Conservation (phyloP, 2,888 invertebrate species). For the Arge pagana region DNA sequence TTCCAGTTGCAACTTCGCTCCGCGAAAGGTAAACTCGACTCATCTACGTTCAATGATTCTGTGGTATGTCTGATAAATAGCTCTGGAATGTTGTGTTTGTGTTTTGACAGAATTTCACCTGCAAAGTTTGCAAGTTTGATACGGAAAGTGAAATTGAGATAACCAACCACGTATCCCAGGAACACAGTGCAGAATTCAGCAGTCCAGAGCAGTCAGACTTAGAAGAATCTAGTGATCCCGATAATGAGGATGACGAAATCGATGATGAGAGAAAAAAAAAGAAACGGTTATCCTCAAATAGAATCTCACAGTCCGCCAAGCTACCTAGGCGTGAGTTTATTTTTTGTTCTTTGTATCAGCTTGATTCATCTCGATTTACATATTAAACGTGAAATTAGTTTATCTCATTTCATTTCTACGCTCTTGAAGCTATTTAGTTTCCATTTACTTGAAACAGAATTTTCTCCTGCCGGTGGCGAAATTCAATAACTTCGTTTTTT, state of each 20-base stretch:
- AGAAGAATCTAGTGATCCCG: conserved; percentile 27
- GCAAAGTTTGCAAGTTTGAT: conserved; percentile 48
- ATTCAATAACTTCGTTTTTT: too few species aligned
- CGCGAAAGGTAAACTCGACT: conserved; percentile 23
- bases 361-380: too few species aligned
- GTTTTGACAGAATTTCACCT: conserved; percentile 41
- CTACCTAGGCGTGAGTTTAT: too few species aligned
- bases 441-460: too few species aligned
- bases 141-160: conserved; percentile 39
- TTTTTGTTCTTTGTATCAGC: too few species aligned
- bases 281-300: too few species aligned
- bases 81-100: neutral
- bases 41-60: neutral
- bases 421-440: too few species aligned
- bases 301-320: too few species aligned
- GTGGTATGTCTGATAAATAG: too few species aligned
- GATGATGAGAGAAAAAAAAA: neutral
- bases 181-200: conserved; percentile 37
- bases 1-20: conserved; percentile 42
- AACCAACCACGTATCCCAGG: conserved; percentile 40
- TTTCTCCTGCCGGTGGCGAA: too few species aligned
- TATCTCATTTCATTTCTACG: too few species aligned
- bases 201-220: conserved; percentile 28
- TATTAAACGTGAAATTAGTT: too few species aligned
- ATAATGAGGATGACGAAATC: conserved; percentile 16